Conservation (phyloP, 2,113 vertebrate genomes). For the Macrotus californicus region DNA sequence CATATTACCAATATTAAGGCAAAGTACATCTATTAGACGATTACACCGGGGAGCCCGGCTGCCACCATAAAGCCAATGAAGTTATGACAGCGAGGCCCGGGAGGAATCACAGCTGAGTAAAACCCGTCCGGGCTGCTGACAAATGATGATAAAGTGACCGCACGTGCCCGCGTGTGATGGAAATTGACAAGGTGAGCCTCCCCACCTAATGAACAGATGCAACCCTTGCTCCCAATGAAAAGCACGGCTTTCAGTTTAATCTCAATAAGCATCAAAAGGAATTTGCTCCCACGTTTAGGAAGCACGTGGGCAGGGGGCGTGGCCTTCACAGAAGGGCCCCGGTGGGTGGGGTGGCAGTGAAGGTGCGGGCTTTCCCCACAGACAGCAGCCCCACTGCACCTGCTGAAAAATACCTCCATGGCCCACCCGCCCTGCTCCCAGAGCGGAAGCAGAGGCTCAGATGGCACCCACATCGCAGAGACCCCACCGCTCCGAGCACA, state of each 20-base stretch:
- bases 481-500: slow-evolving; percentile 64
- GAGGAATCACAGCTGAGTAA: slow-evolving; percentile 86
- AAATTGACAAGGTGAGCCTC: slow-evolving; percentile 87
- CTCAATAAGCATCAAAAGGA: slow-evolving; percentile 79
- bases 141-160: slow-evolving; percentile 99
- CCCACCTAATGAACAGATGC: slow-evolving; percentile 91
- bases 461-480: slow-evolving; percentile 68
- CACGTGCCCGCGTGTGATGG: slow-evolving; percentile 86
- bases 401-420: slow-evolving; percentile 66
- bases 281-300: slow-evolving; percentile 70
- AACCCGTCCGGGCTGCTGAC: slow-evolving; percentile 87
- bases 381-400: slow-evolving; percentile 47
- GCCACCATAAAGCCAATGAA: slow-evolving; percentile 79
- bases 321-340: not conserved
- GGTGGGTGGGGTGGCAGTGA: not conserved
- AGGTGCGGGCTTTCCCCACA: not conserved
- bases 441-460: slow-evolving; percentile 71
- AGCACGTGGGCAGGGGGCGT: not conserved
- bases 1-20: slow-evolving; percentile 73
- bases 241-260: slow-evolving; percentile 75
- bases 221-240: slow-evolving; percentile 79
- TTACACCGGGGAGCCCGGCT: slow-evolving; percentile 76
- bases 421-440: slow-evolving; percentile 47
- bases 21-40: slow-evolving; percentile 76
- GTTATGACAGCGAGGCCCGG: slow-evolving; percentile 84